Evolutionary conservation across 2,797 vertebrate genomes (phyloP).

Genomic region (Hoplostethus atlanticus): DNA sequence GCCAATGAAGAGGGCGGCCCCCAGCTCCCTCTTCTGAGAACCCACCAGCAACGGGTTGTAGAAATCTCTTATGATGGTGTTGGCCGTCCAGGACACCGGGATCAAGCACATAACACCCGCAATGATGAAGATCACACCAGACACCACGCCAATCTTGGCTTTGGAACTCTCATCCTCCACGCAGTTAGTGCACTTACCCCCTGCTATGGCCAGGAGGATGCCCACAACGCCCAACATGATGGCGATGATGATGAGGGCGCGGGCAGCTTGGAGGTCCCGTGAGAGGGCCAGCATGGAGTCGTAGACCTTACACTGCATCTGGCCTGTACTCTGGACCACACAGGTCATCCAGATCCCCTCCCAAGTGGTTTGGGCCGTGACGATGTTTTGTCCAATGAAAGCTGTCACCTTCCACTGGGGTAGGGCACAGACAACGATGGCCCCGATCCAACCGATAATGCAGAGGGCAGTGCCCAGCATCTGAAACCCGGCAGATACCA

Average conservation of each 20-base stretch:
- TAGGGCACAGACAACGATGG: constrained; percentile 86
- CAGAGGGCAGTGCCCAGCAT: constrained; percentile 90
- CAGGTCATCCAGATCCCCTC: constrained; percentile 97
- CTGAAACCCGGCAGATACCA: constrained; percentile 92
- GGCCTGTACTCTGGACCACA: constrained; percentile 95
- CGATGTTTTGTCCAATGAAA: constrained; percentile 90
- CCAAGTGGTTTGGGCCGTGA: constrained; percentile 91
- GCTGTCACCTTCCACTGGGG: constrained; percentile 94
- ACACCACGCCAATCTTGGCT: constrained; percentile 84
- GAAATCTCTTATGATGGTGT: constrained; percentile 89
- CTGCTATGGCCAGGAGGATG: constrained; percentile 84
- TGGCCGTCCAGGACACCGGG: constrained; percentile 92
- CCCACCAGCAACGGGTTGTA: constrained; percentile 84
- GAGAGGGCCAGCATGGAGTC: constrained; percentile 91
- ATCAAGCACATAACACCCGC: constrained; percentile 87
- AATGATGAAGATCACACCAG: constrained; percentile 88
- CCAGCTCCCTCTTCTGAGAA: constrained; percentile 89
- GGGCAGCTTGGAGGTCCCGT: constrained; percentile 90
- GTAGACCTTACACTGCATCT: constrained; percentile 96
- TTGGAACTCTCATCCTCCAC: constrained; percentile 90
- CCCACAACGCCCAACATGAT: constrained; percentile 87
- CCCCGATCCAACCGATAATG: constrained; percentile 92
- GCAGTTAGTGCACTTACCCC: constrained; percentile 96
- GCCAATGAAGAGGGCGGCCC: constrained; percentile 91
- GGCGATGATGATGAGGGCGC: constrained; percentile 87